Percentiles rank a stretch among this genome's conserved stretches.
phyloP scores from a whole-genome alignment of 2,113 vertebrate species.

The Pseudopipra pipra region DNA sequence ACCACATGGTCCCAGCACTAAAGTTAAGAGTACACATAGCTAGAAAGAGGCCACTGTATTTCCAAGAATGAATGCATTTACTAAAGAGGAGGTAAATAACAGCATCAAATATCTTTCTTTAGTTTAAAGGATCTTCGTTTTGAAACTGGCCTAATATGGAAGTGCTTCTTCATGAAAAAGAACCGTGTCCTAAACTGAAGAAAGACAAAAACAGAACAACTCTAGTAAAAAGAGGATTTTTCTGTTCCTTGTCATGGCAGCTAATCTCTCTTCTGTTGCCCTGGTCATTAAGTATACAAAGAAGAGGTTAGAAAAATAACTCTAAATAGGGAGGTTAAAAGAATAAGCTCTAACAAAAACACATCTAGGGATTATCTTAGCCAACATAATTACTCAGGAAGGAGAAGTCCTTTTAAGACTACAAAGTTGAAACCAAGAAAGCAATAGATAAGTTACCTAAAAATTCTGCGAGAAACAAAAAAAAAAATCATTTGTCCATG shows the following conservation, averaged over 20 bases:
- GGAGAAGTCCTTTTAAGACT: not conserved
- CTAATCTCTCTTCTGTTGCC: slow-evolving; percentile 29
- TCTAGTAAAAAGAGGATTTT: slow-evolving; percentile 12
- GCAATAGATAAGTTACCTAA: not conserved
- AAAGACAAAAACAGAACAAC: not conserved
- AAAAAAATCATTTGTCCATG: not conserved
- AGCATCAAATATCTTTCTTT: not conserved
- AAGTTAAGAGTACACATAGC: not conserved
- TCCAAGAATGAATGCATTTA: not conserved
- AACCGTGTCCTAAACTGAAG: not conserved
- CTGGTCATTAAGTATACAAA: slow-evolving; percentile 24
- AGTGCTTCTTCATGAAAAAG: not conserved
- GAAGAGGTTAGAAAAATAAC: slow-evolving; percentile 59
- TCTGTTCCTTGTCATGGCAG: slow-evolving; percentile 18
- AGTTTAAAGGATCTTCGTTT: not conserved
- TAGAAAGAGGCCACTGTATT: not conserved
- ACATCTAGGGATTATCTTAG: slow-evolving; percentile 12
- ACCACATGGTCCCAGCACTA: accelerated
- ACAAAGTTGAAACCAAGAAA: slow-evolving; percentile 12
- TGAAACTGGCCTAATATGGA: not conserved
- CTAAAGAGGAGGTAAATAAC: not conserved
- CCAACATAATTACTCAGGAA: slow-evolving; percentile 2
- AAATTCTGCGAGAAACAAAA: not conserved
- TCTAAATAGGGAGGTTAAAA: slow-evolving; percentile 30
- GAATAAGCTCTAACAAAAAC: slow-evolving; percentile 38